These are phyloP conservation scores for Mustela erminea DNA, from an alignment of 2,797 vertebrate species.

Conservation along the genomic window DNA sequence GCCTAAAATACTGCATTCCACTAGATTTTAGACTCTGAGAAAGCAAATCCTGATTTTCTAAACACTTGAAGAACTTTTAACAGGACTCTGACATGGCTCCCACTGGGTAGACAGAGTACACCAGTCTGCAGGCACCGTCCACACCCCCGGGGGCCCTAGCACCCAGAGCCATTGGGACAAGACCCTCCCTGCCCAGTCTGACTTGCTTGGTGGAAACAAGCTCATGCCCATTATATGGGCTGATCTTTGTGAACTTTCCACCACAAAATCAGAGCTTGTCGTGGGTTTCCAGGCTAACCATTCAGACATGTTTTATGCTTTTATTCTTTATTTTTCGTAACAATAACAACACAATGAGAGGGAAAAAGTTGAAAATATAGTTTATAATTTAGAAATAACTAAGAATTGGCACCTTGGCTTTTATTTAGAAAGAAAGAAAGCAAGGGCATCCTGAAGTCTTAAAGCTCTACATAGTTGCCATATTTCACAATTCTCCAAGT, in stretches of 20 bases:
- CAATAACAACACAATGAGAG: background rate
- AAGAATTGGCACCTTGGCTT: background rate
- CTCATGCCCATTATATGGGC: background rate
- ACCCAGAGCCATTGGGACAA: background rate
- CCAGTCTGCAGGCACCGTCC: background rate
- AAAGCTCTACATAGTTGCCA: background rate
- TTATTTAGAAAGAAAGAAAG: background rate
- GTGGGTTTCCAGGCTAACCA: background rate
- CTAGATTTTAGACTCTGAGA: background rate
- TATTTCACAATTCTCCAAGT: background rate
- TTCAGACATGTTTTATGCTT: background rate
- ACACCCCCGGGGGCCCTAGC: accelerated
- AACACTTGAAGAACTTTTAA: background rate
- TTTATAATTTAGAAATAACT: conserved; percentile 27
- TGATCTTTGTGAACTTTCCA: background rate
- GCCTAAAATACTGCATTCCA: background rate
- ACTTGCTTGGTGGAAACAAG: background rate
- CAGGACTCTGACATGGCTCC: background rate
- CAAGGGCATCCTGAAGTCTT: background rate
- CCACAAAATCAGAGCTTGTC: background rate
- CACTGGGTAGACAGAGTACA: background rate
- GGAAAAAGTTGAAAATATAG: background rate
- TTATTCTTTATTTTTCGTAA: background rate
- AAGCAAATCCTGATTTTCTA: background rate
- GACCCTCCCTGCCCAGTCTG: background rate